phyloP scores from a whole-genome alignment of 2,888 invertebrate species.

The Aleiodes testaceus region DNA sequence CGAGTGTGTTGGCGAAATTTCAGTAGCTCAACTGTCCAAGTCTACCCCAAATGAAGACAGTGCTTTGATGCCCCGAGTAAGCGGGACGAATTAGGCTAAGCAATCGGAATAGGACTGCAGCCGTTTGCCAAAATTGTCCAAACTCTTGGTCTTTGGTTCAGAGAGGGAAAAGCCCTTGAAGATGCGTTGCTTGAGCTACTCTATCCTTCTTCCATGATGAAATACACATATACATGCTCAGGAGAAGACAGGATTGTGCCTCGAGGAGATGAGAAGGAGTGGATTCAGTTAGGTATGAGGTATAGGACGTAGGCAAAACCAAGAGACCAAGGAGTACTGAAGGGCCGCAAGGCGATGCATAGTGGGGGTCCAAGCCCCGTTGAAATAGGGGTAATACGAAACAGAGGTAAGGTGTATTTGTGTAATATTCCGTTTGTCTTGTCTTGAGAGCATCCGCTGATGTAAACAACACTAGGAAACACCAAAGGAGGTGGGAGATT shows the following conservation, averaged over 20 bases:
- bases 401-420: constrained; percentile 66
- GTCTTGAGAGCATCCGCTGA: constrained; percentile 72
- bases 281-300: constrained; percentile 42
- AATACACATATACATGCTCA: constrained; percentile 57
- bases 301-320: constrained; percentile 44
- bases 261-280: constrained; percentile 51
- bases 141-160: constrained; percentile 57
- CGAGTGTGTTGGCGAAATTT: background rate
- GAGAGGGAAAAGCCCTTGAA: constrained; percentile 57
- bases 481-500: constrained; percentile 52
- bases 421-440: constrained; percentile 74
- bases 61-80: constrained; percentile 57
- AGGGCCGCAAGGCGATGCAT: constrained; percentile 33
- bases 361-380: constrained; percentile 24
- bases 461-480: constrained; percentile 69
- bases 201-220: constrained; percentile 61
- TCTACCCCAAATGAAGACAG: constrained; percentile 6
- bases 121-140: constrained; percentile 65
- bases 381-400: constrained; percentile 41
- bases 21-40: background rate
- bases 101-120: constrained; percentile 65
- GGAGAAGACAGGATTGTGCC: constrained; percentile 62
- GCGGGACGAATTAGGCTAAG: constrained; percentile 69
- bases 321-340: constrained; percentile 41
- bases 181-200: constrained; percentile 54